Evolutionary conservation across 2,888 invertebrate genomes (phyloP).

Genomic region (Electrophaes corylata): DNA sequence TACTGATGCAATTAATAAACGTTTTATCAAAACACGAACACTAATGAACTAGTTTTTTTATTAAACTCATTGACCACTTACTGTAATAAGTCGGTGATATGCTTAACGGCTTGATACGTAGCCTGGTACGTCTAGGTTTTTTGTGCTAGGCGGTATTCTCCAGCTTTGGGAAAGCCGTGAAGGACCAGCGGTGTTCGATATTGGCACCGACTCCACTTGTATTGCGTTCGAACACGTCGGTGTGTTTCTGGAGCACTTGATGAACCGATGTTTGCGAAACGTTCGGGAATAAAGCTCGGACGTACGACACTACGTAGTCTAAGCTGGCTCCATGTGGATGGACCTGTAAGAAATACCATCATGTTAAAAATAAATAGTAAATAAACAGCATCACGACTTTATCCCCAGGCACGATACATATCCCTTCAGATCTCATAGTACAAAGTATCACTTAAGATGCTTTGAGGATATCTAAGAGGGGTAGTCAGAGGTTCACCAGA

Average conservation of each 20-base stretch:
- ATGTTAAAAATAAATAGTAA: no score
- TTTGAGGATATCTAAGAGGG: no score
- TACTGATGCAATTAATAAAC: constrained; percentile 4
- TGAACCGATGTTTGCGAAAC: constrained; percentile 91
- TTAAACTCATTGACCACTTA: constrained; percentile 2
- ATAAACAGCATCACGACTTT: no score
- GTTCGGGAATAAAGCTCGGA: constrained; percentile 90
- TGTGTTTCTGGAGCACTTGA: constrained; percentile 89
- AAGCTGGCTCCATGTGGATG: constrained; percentile 97
- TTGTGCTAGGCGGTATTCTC: constrained; percentile 30
- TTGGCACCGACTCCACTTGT: constrained; percentile 93
- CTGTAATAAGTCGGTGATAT: constrained; percentile 42
- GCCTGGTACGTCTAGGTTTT: constrained; percentile 18
- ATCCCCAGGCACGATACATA: no score
- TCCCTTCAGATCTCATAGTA: no score
- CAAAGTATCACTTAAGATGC: no score
- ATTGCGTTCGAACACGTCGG: constrained; percentile 91
- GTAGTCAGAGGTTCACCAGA: no score
- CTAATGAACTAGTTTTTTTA: neutral
- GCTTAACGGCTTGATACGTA: constrained; percentile 32
- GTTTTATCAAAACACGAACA: constrained; percentile 1
- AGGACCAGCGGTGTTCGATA: constrained; percentile 94
- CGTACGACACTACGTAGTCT: constrained; percentile 95
- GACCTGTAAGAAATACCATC: constrained; percentile 82
- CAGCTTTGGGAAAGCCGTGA: constrained; percentile 86